Evolutionary conservation across 2,797 vertebrate genomes (phyloP).

Genomic region (Sebastes hubbsi): DNA sequence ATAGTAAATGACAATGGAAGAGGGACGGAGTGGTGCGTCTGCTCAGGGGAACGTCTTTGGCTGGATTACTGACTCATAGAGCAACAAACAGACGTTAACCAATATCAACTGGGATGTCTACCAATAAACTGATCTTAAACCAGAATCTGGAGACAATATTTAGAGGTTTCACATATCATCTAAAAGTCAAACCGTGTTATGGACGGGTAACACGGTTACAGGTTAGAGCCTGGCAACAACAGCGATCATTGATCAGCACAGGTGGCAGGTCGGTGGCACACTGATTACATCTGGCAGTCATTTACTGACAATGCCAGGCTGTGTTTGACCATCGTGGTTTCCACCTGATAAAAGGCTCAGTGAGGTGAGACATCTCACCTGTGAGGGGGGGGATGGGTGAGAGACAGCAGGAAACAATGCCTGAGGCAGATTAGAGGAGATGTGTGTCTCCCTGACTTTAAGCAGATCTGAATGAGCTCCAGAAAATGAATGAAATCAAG

Average conservation of each 20-base stretch:
- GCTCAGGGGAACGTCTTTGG: background rate
- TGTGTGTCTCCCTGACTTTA: background rate
- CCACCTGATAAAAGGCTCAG: constrained; percentile 31
- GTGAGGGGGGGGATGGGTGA: constrained; percentile 39
- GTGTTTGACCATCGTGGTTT: constrained; percentile 45
- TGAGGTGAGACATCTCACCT: constrained; percentile 16
- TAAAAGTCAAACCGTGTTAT: background rate
- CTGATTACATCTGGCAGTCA: constrained; percentile 27
- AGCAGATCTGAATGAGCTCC: background rate
- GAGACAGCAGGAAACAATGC: constrained; percentile 13
- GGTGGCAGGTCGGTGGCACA: background rate
- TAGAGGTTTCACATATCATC: background rate
- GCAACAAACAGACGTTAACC: too few species aligned
- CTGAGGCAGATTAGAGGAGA: background rate
- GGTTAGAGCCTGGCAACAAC: background rate
- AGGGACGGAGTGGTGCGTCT: background rate
- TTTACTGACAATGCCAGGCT: constrained; percentile 7
- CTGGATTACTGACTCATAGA: background rate
- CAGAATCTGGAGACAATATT: background rate
- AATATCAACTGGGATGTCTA: too few species aligned
- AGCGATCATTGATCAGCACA: constrained; percentile 7
- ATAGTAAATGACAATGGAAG: background rate
- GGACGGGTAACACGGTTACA: background rate
- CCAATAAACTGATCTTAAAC: too few species aligned
- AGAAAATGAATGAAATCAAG: background rate